Evolutionary conservation across 2,113 vertebrate genomes (phyloP), one percentile per base, ranked within the genome.

Genomic region (Rhea pennata): DNA sequence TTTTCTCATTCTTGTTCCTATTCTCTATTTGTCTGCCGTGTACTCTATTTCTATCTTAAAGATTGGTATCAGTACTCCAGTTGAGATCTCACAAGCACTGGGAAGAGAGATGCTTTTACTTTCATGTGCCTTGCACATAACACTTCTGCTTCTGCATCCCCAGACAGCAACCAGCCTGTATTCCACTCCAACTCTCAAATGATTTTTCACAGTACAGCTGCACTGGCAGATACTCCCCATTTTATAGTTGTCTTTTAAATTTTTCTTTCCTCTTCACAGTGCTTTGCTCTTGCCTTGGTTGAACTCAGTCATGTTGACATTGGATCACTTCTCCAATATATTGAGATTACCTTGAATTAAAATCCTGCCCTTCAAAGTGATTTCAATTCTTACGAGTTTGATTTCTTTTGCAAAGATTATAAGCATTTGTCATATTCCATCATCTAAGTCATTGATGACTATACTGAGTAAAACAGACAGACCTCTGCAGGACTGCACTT

Each of bases 141-240:
- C 13, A 7, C 29, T 93, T 88, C 50, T 92, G 54, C 31, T 78
- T 64, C 70, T 76, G 26, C 8, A 69, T 75, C 67, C 26, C 23
- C 70, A 78, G 74, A 87, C 86, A 92, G 39, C 27, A 87, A 89
- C 62, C 76, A 87, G 80, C n/a, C 81, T 84, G 22, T 72, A 23
- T 17, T 80, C 22, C 44, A 36, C 40, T 95, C 69, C 62, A 89
- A 6, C 17, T 72, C 87, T 54, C 64, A 87, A 77, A 74, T 51
- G 46, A 7, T 79, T 87, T 58, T 87, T 82, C 93, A 78, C 93
- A 93, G 56, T 78, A 92, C 87, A 93, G 77, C 24, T 95, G 91
- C 86, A 74, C 76, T 88, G 83, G 46, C 76, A 86, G 69, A 92
- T 88, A 88, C 19, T 86, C 83, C 42, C 90, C 29, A 29, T 75